Percentiles rank a stretch among this genome's conserved stretches.
These are phyloP conservation scores for Entelurus aequoreus DNA, from an alignment of 2,113 vertebrate genomes.

Conservation along the genomic window DNA sequence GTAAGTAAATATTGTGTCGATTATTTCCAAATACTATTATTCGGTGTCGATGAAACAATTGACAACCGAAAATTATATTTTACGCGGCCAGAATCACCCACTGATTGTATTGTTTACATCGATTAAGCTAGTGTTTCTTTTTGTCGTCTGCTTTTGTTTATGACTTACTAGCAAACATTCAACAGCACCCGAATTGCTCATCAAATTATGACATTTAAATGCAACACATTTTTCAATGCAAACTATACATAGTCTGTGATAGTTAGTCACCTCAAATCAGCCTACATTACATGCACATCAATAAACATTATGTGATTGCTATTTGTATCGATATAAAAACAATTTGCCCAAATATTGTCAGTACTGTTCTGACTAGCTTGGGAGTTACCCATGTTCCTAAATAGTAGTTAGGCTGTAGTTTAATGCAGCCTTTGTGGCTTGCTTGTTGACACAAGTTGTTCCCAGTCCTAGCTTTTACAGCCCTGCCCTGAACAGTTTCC, in stretches of 20 bases:
- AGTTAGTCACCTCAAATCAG: too few species aligned
- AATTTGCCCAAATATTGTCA: background rate
- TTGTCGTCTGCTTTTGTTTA: background rate
- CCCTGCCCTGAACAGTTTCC: slow-evolving; percentile 27
- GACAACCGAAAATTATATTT: background rate
- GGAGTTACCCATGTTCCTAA: background rate
- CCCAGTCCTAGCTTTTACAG: slow-evolving; percentile 39
- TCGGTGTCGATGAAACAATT: background rate
- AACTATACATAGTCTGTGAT: background rate
- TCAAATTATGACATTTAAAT: background rate
- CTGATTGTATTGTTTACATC: slow-evolving; percentile 20
- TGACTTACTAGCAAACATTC: background rate
- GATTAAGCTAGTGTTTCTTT: slow-evolving; percentile 2
- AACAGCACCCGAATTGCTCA: background rate
- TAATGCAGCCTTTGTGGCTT: slow-evolving; percentile 34
- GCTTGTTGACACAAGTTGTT: slow-evolving; percentile 56
- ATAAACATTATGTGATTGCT: too few species aligned
- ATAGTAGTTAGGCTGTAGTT: slow-evolving; percentile 12
- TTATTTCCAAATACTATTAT: background rate
- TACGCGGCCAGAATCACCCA: slow-evolving; percentile 9
- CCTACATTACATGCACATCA: too few species aligned
- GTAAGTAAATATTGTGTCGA: too few species aligned
- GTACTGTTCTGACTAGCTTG: background rate
- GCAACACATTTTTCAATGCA: background rate
- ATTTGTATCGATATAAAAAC: background rate